Evolutionary conservation across 2,113 vertebrate species (phyloP).

Genomic region (Ictidomys tridecemlineatus): DNA sequence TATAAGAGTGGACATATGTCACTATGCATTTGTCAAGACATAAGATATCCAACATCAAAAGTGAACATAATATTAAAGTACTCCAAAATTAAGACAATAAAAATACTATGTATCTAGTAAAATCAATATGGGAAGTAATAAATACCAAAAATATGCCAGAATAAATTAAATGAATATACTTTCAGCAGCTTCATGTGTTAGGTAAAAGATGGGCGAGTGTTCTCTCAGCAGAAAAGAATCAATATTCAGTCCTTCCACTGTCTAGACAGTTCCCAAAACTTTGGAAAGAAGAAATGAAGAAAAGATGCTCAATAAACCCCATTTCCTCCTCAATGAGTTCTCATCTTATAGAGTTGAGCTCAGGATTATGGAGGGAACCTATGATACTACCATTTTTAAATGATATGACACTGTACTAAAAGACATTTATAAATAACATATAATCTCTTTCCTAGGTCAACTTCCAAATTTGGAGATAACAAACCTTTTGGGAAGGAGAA

Average conservation of each 20-base stretch:
- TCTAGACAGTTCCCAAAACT: not conserved
- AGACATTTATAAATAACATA: constrained; percentile 37
- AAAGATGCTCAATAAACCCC: not conserved
- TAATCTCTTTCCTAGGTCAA: not conserved
- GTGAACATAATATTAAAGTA: not conserved
- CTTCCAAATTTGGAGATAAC: constrained; percentile 22
- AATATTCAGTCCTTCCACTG: not conserved
- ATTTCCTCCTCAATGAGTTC: not conserved
- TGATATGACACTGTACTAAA: not conserved
- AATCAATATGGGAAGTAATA: not conserved
- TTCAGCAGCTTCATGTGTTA: not conserved
- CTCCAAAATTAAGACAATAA: not conserved
- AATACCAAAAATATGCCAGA: not conserved
- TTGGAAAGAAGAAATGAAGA: not conserved
- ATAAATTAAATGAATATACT: not conserved
- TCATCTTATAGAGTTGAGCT: not conserved
- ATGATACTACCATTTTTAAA: not conserved
- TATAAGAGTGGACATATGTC: not conserved
- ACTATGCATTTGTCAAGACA: not conserved
- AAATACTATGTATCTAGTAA: not conserved
- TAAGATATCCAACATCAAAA: not conserved
- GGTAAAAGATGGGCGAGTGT: not conserved
- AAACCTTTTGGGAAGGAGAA: constrained; percentile 5
- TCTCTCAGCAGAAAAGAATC: not conserved
- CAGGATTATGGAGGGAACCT: not conserved